These are phyloP conservation scores for Sakesphorus luctuosus DNA, from an alignment of 2,113 vertebrate species.

Conservation along the genomic window DNA sequence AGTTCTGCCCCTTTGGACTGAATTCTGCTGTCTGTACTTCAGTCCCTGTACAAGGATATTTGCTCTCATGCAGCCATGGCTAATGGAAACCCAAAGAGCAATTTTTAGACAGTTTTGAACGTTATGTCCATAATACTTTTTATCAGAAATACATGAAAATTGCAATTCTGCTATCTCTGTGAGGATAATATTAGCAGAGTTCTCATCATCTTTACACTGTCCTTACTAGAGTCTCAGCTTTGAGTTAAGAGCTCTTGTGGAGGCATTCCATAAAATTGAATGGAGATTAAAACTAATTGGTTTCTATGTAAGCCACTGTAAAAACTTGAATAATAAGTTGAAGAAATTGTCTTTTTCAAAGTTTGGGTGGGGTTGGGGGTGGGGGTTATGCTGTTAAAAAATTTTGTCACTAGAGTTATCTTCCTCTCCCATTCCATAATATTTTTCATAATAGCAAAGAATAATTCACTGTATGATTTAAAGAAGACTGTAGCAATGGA, in stretches of 20 bases:
- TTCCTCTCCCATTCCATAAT: neutral
- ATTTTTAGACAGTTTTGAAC: neutral
- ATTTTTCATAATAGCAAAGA: neutral
- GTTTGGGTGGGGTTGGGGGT: neutral
- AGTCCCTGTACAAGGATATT: neutral
- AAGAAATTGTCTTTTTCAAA: neutral
- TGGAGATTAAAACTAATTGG: slow-evolving; percentile 5
- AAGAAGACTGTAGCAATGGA: neutral
- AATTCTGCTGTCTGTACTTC: neutral
- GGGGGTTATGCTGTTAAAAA: neutral
- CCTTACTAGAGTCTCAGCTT: neutral
- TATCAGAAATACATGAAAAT: neutral
- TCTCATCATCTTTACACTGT: neutral
- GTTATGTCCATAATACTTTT: neutral
- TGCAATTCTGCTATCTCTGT: neutral
- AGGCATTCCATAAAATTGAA: neutral
- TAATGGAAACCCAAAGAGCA: neutral
- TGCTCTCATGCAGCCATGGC: neutral
- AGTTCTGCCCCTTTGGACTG: neutral
- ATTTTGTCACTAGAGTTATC: neutral
- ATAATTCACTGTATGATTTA: neutral
- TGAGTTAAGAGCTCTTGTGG: neutral
- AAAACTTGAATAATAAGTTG: neutral
- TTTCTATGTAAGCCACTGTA: neutral
- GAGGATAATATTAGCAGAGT: neutral